Conservation (phyloP, 2,797 vertebrate genomes). For the Fratercula arctica region DNA sequence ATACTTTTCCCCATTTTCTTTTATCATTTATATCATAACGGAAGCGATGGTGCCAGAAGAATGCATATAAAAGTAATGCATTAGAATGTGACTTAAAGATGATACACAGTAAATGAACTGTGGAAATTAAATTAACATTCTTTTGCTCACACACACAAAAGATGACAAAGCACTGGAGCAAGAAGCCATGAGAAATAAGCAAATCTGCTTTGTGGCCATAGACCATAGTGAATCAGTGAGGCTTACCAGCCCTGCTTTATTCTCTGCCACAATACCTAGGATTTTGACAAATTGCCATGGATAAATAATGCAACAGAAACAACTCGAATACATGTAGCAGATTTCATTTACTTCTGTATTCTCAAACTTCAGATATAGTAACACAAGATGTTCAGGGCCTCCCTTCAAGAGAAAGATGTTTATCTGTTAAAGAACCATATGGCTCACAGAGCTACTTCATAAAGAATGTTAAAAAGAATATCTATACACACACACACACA, state of each 20-base stretch:
- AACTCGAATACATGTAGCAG: background rate
- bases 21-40: background rate
- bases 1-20: background rate
- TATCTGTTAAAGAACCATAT: background rate
- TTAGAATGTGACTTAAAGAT: background rate
- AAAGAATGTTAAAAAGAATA: background rate
- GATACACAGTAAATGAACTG: background rate
- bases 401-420: background rate
- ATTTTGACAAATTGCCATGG: conserved; percentile 25
- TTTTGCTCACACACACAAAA: background rate
- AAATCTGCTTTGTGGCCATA: background rate
- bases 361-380: background rate
- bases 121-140: conserved; percentile 17
- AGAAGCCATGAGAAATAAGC: conserved; percentile 13
- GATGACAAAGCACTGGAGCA: background rate
- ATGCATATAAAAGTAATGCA: background rate
- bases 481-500: background rate
- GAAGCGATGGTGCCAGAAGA: background rate
- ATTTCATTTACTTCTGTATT: background rate
- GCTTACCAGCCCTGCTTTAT: conserved; percentile 39
- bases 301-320: background rate
- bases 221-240: conserved; percentile 7
- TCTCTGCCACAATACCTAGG: conserved; percentile 29
- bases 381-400: background rate
- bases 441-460: background rate